Base-by-base conservation (phyloP, 2,888 invertebrate species). In the Leucophenga maculata region DNA sequence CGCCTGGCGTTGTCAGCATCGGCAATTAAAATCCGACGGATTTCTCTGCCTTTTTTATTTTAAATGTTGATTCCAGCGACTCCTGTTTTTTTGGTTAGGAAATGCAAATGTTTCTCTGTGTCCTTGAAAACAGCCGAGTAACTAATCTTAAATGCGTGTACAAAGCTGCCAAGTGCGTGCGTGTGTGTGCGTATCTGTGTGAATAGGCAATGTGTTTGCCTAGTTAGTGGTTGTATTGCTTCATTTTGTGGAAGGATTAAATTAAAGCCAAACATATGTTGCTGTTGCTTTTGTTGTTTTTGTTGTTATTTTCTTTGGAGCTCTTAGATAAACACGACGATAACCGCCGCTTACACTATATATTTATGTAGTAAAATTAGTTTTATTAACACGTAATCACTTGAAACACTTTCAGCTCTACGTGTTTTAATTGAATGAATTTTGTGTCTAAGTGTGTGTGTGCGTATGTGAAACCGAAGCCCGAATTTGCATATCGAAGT, bases 211-310 rank as follows among this genome's bases (percentile, higher is more conserved):
- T 82, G 80, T 84, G 80, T 84, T 86, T 86, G 83, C 80, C 78
- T 82, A 85, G 79, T 85, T 85, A 85, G 85, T 76, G 86, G 86
- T 75, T 82, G 78, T 79, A 84, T 84, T 85, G 86, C 86, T 86
- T 86, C 78, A 86, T 85, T 86, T 79, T 85, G 85, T 78, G 86
- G 86, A 79, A 83, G 85, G 84, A 83, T 86, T 84, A 84, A 77
- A 80, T 84, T 82, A 84, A 83, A 85, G 77, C 81, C 82, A 79
- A 79, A 80, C 80, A 81, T 80, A 78, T 80, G 55, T 50, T 46
- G 22, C 32, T 59, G 59, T 46, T 44, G 67, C n/a, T n/a, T n/a
- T 55, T 52, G 16, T 20, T 62, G 52, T 52, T 75, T 67, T 67
- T 68, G 68, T 67, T 72, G 69, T 65, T 67, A 32, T 50, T 72